Evolutionary conservation across 2,888 invertebrate genomes (phyloP).

Genomic region (Perizoma affinitatum): DNA sequence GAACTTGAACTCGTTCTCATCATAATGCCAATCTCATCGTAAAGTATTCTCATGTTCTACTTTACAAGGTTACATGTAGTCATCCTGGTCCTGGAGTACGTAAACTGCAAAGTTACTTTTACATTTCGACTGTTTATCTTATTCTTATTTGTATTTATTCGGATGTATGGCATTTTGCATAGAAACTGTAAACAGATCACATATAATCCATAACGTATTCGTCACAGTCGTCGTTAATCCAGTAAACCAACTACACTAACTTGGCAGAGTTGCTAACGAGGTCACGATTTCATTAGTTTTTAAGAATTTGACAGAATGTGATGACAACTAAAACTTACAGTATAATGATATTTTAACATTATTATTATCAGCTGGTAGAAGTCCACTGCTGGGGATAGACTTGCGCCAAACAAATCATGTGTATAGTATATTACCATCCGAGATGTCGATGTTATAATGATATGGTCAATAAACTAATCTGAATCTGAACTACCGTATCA

Average conservation of each 20-base stretch:
- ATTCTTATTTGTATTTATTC: too few species aligned
- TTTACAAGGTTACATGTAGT: too few species aligned
- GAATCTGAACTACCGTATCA: too few species aligned
- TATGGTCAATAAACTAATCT: too few species aligned
- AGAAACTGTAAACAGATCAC: constrained; percentile 1
- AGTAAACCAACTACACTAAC: constrained; percentile 12
- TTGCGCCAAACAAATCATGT: too few species aligned
- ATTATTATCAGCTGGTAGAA: neutral
- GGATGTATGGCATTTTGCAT: neutral
- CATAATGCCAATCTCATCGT: neutral
- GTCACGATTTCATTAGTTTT: constrained; percentile 16
- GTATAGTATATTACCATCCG: too few species aligned
- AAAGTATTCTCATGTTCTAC: too few species aligned
- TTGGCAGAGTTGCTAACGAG: constrained; percentile 14
- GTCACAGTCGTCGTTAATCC: constrained; percentile 16
- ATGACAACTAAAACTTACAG: neutral
- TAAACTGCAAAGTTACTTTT: too few species aligned
- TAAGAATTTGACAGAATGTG: constrained; percentile 8
- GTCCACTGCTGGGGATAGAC: too few species aligned
- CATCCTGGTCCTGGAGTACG: too few species aligned
- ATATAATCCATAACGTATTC: constrained; percentile 13
- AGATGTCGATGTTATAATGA: too few species aligned
- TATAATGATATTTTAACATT: neutral
- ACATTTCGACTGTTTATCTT: too few species aligned
- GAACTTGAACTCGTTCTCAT: neutral